These are phyloP conservation scores for Lophochroa leadbeateri DNA, from an alignment of 2,113 vertebrate species.

Conservation along the genomic window DNA sequence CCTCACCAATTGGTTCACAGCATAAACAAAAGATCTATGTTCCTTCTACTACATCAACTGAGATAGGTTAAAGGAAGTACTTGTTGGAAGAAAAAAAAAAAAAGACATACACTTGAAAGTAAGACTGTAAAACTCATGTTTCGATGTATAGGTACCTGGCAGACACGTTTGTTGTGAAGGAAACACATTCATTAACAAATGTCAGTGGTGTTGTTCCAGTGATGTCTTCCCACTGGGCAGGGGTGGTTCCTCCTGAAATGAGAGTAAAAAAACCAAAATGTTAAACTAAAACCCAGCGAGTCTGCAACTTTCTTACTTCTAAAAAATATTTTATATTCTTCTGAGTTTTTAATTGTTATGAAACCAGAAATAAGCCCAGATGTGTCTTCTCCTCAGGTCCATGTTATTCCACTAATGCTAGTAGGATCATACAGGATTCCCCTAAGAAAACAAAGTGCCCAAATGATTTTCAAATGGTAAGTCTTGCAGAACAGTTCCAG, in stretches of 20 bases:
- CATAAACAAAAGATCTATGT: neutral
- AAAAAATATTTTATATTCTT: neutral
- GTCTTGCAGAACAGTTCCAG: neutral
- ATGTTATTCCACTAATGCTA: neutral
- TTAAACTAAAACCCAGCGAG: neutral
- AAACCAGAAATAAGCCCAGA: neutral
- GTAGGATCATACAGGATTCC: neutral
- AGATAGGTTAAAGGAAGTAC: neutral
- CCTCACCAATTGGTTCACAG: neutral
- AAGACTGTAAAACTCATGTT: neutral
- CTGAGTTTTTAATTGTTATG: neutral
- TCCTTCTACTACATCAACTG: neutral
- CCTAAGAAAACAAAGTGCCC: neutral
- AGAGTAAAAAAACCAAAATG: neutral
- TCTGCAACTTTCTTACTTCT: neutral
- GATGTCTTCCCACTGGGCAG: conserved; percentile 98
- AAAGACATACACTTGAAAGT: neutral
- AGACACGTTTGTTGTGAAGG: conserved; percentile 97
- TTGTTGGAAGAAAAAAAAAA: neutral
- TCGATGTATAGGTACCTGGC: conserved; percentile 81
- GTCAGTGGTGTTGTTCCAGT: conserved; percentile 96
- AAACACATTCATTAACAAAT: conserved; percentile 94
- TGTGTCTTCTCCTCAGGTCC: neutral
- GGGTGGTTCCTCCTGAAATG: conserved; percentile 91
- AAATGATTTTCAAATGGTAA: neutral